Evolutionary conservation across 2,797 vertebrate genomes (phyloP), one percentile per base, ranked within the genome.

Genomic region (Pygocentrus nattereri): DNA sequence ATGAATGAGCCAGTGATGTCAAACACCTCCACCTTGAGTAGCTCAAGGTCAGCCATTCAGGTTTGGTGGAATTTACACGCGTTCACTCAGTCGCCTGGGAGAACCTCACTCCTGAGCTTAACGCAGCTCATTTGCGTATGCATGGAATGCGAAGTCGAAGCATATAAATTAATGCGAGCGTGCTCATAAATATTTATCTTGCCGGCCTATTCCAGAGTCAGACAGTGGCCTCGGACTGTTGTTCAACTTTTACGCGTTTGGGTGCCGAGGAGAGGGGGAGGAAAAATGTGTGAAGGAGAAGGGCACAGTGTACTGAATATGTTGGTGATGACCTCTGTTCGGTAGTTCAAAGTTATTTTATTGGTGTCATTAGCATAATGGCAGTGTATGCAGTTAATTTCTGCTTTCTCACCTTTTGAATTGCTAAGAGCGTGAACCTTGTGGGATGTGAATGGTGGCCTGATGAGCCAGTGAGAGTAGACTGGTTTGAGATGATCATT

Each of bases 111-210:
- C 69, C 62, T 41, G 5, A 81, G 89, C 82, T 91, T 85, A 73
- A 87, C 84, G 34, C 73, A 34, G n/a, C 0, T 77, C 78, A 90
- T 93, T 91, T 90, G 87, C 90, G 92, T 92, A 90, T 65, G 54
- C 79, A 91, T 83, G 89, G 87, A 8, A 73, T 31, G 50, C 58
- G 23, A 58, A 85, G 87, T 87, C 89, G 87, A 90, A 85, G 87
- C 84, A 90, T 90, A 86, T 88, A 89, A 88, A 92, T 90, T 85
- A 87, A 77, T 74, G 75, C 0, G 47, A 25, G 82, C n/a, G 19
- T 84, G 31, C 59, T 56, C 82, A 77, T 90, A 85, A 88, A 91
- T 92, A 91, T 92, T 91, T 85, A 90, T 91, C 27, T 78, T 69
- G 41, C 44, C 18, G n/a, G 68, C 68, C 16, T n/a, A 62, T 79